phyloP scores from a whole-genome alignment of 1,140 invertebrate genomes.

The Caenorhabditis brenneri region DNA sequence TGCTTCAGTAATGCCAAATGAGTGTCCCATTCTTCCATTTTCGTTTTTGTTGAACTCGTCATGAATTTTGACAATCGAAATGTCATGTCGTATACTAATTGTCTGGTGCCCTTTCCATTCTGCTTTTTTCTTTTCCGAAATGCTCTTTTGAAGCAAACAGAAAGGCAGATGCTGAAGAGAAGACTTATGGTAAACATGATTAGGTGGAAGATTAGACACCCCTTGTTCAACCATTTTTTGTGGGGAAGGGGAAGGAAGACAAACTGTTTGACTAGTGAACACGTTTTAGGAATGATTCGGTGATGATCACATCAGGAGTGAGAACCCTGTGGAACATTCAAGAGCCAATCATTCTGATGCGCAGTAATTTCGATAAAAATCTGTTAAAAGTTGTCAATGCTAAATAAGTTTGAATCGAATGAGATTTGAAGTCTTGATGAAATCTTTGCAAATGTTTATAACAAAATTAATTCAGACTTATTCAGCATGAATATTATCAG shows the following conservation, averaged over 20 bases:
- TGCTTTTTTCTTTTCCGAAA: neutral
- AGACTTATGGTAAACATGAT: slow-evolving; percentile 28
- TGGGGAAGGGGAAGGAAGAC: neutral
- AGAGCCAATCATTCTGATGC: too few species aligned
- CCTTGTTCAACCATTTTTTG: neutral
- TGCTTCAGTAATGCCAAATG: neutral
- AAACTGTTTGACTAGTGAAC: neutral
- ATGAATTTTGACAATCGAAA: neutral
- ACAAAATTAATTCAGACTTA: too few species aligned
- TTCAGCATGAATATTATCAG: too few species aligned
- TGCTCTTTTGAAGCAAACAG: neutral
- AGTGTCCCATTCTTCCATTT: neutral
- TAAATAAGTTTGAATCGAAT: too few species aligned
- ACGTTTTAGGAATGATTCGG: neutral
- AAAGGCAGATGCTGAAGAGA: neutral
- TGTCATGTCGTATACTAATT: neutral
- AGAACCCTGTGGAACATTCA: too few species aligned
- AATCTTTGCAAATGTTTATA: too few species aligned
- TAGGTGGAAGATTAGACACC: slow-evolving; percentile 22
- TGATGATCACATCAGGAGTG: too few species aligned
- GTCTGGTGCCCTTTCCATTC: neutral
- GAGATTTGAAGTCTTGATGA: too few species aligned
- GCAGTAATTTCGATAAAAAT: too few species aligned
- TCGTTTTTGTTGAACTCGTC: neutral
- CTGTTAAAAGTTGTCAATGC: too few species aligned